These are phyloP conservation scores for Leiothrix lutea DNA, from an alignment of 2,113 vertebrate species.

Conservation along the genomic window DNA sequence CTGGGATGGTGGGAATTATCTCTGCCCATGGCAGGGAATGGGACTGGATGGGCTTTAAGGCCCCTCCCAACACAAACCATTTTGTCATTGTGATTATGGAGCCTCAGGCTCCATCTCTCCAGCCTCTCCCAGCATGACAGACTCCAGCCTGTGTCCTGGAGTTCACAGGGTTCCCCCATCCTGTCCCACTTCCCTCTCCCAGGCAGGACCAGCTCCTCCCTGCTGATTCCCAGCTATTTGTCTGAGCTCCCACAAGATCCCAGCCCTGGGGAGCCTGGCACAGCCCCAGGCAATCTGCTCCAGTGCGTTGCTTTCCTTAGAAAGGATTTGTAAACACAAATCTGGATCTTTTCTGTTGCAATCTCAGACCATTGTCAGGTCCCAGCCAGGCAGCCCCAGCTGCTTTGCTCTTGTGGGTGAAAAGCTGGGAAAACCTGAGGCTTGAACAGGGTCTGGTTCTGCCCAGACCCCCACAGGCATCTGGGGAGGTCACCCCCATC, in stretches of 20 bases:
- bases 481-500: background rate
- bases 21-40: background rate
- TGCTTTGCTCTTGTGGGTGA: background rate
- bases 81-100: background rate
- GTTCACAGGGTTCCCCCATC: accelerated
- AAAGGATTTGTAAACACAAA: conserved; percentile 56
- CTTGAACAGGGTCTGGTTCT: background rate
- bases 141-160: background rate
- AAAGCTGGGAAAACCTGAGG: background rate
- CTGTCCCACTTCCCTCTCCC: background rate
- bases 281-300: conserved; percentile 47
- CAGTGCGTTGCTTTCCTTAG: conserved; percentile 28
- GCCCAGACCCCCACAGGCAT: background rate
- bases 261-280: conserved; percentile 19
- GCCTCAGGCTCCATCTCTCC: background rate
- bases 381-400: background rate
- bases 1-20: accelerated
- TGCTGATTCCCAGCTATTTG: background rate
- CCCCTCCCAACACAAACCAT: background rate
- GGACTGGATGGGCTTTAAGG: background rate
- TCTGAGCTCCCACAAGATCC: background rate
- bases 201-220: background rate
- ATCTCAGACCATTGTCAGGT: conserved; percentile 33
- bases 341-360: conserved; percentile 44
- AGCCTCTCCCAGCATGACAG: accelerated